A percentile compares a stretch with the other conserved stretches of the same genome.
Conservation (phyloP, 2,797 vertebrate species). For the Platyrinchus mystaceus region DNA sequence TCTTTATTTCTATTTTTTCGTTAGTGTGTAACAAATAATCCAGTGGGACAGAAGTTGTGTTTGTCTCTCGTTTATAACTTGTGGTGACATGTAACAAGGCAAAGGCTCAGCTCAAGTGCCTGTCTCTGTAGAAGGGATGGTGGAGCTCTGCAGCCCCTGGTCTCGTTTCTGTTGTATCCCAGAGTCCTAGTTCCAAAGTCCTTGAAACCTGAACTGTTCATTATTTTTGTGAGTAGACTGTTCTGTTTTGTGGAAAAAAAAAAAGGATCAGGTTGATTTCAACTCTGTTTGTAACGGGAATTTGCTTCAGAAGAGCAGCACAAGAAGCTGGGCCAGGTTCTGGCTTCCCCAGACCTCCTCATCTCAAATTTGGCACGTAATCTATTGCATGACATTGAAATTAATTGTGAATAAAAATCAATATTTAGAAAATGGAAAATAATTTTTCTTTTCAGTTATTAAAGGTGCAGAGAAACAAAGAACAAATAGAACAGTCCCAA, state of each 20-base stretch:
- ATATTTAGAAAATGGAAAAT: background rate
- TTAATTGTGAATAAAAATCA: background rate
- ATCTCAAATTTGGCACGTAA: background rate
- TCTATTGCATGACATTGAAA: background rate
- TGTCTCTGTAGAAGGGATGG: conserved; percentile 7
- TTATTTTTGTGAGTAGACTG: conserved; percentile 53
- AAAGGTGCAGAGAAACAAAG: background rate
- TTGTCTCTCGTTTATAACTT: conserved; percentile 69
- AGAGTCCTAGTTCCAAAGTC: conserved; percentile 49
- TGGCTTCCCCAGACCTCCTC: background rate
- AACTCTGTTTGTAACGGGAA: background rate
- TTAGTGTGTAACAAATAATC: conserved; percentile 73
- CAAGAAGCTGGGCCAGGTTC: background rate
- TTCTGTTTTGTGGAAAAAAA: conserved; percentile 43
- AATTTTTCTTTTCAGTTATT: background rate
- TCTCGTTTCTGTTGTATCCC: conserved; percentile 51
- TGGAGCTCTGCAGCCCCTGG: conserved; percentile 32
- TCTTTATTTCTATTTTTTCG: conserved; percentile 34
- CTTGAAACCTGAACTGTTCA: conserved; percentile 56
- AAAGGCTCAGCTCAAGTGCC: conserved; percentile 37
- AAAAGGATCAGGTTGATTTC: background rate
- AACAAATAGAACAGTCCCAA: background rate
- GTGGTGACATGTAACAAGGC: conserved; percentile 62
- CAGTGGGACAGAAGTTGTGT: conserved; percentile 66
- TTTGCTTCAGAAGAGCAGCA: background rate